Percentiles rank a stretch among this genome's conserved stretches.
These are phyloP conservation scores for Globodera rostochiensis DNA, from an alignment of 1,140 invertebrate genomes.

Conservation along the genomic window DNA sequence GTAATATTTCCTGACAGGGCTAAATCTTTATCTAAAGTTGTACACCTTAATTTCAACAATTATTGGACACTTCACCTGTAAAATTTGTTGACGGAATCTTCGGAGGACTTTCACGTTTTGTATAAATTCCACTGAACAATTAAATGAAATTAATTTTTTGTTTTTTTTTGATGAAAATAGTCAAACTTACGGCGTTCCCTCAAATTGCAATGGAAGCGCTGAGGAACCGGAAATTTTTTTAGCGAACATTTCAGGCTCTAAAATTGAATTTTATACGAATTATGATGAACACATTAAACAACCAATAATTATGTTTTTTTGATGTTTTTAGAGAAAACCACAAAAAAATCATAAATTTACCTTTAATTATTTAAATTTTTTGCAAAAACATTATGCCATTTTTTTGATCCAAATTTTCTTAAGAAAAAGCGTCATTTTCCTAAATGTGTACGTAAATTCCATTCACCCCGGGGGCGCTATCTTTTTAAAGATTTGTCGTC, in stretches of 20 bases:
- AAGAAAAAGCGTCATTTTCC: no score
- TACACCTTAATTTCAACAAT: not conserved
- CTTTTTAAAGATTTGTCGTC: no score
- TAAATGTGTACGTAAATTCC: no score
- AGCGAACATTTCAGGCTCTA: constrained; percentile 3
- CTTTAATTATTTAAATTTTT: no score
- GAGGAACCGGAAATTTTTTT: constrained; percentile 18
- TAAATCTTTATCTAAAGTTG: not conserved
- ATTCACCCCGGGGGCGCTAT: no score
- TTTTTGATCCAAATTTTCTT: no score
- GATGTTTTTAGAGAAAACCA: no score
- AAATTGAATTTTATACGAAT: no score
- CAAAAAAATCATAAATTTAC: no score
- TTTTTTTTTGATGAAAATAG: not conserved
- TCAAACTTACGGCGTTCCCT: constrained; percentile 24
- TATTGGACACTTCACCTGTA: not conserved
- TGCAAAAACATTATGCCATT: no score
- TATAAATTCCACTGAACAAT: constrained; percentile 15
- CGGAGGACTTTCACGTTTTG: constrained; percentile 28
- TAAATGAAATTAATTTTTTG: not conserved
- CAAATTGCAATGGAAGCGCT: constrained; percentile 24
- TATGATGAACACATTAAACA: no score
- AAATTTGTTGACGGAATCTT: constrained; percentile 23
- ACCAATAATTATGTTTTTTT: no score
- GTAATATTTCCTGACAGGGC: not conserved